Evolutionary conservation across 2,888 invertebrate species (phyloP).

Genomic region (Epinotia nisella): DNA sequence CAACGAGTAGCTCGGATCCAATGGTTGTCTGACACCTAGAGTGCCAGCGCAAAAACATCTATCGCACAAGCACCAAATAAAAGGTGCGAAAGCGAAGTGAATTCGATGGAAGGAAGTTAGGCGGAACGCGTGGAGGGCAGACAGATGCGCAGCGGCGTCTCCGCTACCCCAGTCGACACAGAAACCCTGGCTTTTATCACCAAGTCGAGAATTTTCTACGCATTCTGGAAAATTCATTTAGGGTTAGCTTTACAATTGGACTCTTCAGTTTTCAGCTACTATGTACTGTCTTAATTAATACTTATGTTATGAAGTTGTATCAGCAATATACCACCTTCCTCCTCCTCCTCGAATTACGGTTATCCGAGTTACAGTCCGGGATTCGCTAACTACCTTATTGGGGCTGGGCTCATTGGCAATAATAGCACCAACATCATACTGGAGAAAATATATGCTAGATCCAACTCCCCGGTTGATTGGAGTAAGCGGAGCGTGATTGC

Average conservation of each 20-base stretch:
- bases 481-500: slow-evolving; percentile 47
- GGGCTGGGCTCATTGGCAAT: too few relatives aligned
- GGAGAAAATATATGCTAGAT: neutral
- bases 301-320: neutral
- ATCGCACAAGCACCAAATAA: slow-evolving; percentile 66
- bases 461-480: slow-evolving; percentile 13
- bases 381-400: too few relatives aligned
- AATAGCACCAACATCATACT: too few relatives aligned
- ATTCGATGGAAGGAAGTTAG: slow-evolving; percentile 54
- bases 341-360: too few relatives aligned
- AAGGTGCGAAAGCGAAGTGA: slow-evolving; percentile 69
- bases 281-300: too few relatives aligned
- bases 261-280: too few relatives aligned
- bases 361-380: too few relatives aligned
- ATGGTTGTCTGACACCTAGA: slow-evolving; percentile 60
- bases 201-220: neutral
- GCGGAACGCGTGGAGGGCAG: slow-evolving; percentile 37
- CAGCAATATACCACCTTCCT: neutral
- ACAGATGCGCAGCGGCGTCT: neutral
- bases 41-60: slow-evolving; percentile 67
- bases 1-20: slow-evolving; percentile 74
- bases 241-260: too few relatives aligned
- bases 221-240: neutral
- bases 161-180: slow-evolving; percentile 8
- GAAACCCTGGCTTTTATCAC: neutral